Evolutionary conservation across 1,140 invertebrate genomes (phyloP), one percentile per base, ranked within the genome.

Genomic region (Drosophila carrolli): DNA sequence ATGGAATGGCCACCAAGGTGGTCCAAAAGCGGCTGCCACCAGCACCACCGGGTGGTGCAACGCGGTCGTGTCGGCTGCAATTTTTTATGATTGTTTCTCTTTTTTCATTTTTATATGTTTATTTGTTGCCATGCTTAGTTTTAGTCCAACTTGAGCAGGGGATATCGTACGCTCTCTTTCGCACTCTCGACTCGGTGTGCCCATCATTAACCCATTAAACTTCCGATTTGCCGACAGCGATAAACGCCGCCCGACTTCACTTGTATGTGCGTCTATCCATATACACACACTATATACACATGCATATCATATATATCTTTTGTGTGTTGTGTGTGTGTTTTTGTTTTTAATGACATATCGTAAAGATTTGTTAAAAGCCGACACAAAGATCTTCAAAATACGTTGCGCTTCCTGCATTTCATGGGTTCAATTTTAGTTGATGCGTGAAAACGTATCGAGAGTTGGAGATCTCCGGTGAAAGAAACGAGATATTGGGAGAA

Each of bases 181-280:
- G 11, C 53, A 16, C 57, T 68, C 43, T 47, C 43, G 27, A 19
- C 54, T 65, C 47, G 65, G 59, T 51, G 65, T 58, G 74, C 70
- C 74, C 84, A 89, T 90, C 84, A 90, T 89, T 89, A 89, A 89
- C 84, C 84, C 84, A 89, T 89, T 89, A 89, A 89, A 89, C 84
- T 89, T 89, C 84, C 84, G 84, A 89, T 89, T 89, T 89, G 85
- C 85, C 84, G 85, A 85, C 84, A 90, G 81, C 84, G 85, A 90
- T 89, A 90, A 90, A 90, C 81, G 85, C 70, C 74, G 66, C 37
- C 55, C 66, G 56, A 57, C 61, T 47, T 38, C 13, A 10, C 19
- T 51, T 48, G 14, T 57, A 53, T 47, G 51, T 54, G 10, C 23
- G 11, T 46, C n/a, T 57, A 11, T 68, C 6, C 50, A 62, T 56